These are phyloP conservation scores for Drosophila engyochracea DNA, from an alignment of 2,888 invertebrate species.

Conservation along the genomic window DNA sequence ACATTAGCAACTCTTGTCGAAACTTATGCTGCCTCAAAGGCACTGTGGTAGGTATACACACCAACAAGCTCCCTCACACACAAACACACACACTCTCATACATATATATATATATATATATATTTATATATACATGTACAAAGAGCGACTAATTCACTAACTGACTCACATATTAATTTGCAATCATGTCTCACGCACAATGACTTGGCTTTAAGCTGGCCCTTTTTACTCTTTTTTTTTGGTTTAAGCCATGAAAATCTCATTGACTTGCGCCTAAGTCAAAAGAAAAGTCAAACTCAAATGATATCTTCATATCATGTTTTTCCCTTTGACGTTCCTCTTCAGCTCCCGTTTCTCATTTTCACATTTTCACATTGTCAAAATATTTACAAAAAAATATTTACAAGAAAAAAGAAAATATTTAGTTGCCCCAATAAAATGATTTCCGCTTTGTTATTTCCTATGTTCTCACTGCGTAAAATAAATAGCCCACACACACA, in stretches of 20 bases:
- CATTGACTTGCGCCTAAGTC: conserved; percentile 30
- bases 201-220: conserved; percentile 14
- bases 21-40: conserved; percentile 67
- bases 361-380: conserved; percentile 23
- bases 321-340: conserved; percentile 24
- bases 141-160: conserved; percentile 5
- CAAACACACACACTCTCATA: background rate
- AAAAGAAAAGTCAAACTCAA: conserved; percentile 23
- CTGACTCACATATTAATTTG: conserved; percentile 30
- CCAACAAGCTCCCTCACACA: background rate
- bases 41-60: conserved; percentile 37
- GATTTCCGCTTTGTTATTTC: conserved; percentile 57
- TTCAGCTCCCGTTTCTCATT: conserved; percentile 6
- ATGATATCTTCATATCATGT: conserved; percentile 53
- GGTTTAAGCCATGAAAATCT: background rate
- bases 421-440: conserved; percentile 44
- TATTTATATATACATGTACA: background rate
- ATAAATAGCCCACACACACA: background rate
- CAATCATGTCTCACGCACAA: conserved; percentile 35
- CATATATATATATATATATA: background rate
- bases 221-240: background rate
- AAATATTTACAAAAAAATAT: conserved; percentile 30
- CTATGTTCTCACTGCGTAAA: conserved; percentile 19
- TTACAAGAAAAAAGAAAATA: conserved; percentile 20
- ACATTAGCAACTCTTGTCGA: conserved; percentile 75